These are phyloP conservation scores for Suricata suricatta DNA, from an alignment of 2,113 vertebrate genomes.

Conservation along the genomic window DNA sequence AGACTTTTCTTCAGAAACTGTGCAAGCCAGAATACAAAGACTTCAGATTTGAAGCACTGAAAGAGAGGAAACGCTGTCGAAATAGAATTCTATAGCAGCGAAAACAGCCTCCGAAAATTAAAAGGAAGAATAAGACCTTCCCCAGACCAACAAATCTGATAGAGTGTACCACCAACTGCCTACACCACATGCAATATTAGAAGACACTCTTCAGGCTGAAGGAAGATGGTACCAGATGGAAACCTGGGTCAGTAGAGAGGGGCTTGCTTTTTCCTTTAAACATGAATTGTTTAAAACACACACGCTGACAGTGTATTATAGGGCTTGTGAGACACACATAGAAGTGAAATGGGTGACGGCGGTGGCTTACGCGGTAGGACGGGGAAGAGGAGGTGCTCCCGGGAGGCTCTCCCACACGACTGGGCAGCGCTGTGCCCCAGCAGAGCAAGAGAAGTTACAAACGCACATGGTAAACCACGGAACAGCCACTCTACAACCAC, in stretches of 20 bases:
- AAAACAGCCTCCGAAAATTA: neutral
- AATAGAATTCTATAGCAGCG: neutral
- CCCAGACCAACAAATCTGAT: neutral
- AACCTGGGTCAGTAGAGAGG: neutral
- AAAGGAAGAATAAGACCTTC: neutral
- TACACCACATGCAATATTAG: no score
- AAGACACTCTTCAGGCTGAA: neutral
- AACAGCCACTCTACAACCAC: neutral
- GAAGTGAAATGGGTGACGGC: neutral
- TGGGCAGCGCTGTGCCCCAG: neutral
- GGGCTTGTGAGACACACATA: accelerated
- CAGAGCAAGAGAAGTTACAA: no score
- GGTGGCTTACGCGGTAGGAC: neutral
- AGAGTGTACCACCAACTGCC: neutral
- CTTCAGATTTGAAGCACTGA: no score
- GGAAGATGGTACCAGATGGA: neutral
- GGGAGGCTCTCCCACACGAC: accelerated
- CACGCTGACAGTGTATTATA: neutral
- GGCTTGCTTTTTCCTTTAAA: neutral
- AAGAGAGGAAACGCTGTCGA: neutral
- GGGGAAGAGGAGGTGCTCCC: neutral
- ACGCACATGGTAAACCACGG: neutral
- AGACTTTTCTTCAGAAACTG: neutral
- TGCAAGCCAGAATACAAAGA: no score
- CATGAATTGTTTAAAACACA: neutral